Conservation (phyloP, 2,888 invertebrate species). For the Lepidocyrtinus sp. region DNA sequence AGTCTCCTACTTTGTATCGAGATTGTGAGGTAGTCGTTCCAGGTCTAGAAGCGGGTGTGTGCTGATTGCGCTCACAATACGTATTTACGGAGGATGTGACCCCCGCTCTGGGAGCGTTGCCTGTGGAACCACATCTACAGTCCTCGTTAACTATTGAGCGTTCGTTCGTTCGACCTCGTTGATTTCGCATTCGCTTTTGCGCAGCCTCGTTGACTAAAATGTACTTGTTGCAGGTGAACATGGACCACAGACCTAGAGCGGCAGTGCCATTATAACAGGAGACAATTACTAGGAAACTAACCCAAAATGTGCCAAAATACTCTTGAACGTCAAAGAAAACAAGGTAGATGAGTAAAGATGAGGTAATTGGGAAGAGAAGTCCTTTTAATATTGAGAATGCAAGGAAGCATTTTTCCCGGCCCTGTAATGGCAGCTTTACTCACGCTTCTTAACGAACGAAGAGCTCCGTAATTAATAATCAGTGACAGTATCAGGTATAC, state of each 20-base stretch:
- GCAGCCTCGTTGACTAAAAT: constrained; percentile 48
- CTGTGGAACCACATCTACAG: constrained; percentile 30
- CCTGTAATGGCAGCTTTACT: constrained; percentile 27
- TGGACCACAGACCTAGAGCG: constrained; percentile 55
- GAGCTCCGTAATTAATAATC: constrained; percentile 50
- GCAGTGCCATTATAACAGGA: constrained; percentile 52
- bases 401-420: constrained; percentile 38
- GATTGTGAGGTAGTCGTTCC: constrained; percentile 3
- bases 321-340: constrained; percentile 51
- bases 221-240: constrained; percentile 54
- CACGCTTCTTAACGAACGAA: constrained; percentile 38
- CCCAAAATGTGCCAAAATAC: constrained; percentile 57
- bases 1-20: constrained; percentile 30
- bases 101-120: neutral
- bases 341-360: constrained; percentile 42
- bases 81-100: neutral
- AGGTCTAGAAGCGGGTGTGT: constrained; percentile 5
- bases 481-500: constrained; percentile 55
- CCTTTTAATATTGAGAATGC: constrained; percentile 42
- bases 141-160: constrained; percentile 19
- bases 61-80: constrained; percentile 11
- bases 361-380: constrained; percentile 41
- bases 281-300: constrained; percentile 52
- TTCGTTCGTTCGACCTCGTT: constrained; percentile 44
- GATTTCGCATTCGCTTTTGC: constrained; percentile 44